phyloP scores from a whole-genome alignment of 2,888 invertebrate species.

The Bimastos eiseni region DNA sequence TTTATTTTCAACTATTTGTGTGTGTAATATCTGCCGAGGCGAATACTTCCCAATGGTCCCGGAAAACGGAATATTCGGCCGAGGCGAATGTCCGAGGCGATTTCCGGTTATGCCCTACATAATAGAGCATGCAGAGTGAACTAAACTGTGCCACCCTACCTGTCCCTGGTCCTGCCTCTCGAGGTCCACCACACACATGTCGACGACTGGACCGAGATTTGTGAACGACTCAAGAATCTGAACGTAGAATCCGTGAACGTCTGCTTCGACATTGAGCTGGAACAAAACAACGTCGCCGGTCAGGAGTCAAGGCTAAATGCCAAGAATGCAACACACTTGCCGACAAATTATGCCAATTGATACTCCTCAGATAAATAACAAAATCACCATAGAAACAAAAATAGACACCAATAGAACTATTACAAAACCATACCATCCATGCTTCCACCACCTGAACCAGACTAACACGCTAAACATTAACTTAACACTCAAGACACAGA shows the following conservation, averaged over 20 bases:
- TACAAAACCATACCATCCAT: background rate
- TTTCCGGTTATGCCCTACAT: too few relatives aligned
- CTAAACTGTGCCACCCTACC: conserved; percentile 66
- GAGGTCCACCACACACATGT: conserved; percentile 95
- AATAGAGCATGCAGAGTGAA: background rate
- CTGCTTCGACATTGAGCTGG: conserved; percentile 76
- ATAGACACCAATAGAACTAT: background rate
- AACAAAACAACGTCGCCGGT: conserved; percentile 44
- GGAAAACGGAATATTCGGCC: too few relatives aligned
- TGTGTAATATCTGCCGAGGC: too few relatives aligned
- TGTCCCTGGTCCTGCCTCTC: conserved; percentile 86
- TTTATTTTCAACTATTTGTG: too few relatives aligned
- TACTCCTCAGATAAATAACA: background rate
- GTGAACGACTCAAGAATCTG: conserved; percentile 94
- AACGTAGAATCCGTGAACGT: conserved; percentile 84
- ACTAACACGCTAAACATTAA: too few relatives aligned
- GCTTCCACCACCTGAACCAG: too few relatives aligned
- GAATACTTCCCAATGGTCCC: too few relatives aligned
- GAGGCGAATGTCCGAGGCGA: too few relatives aligned
- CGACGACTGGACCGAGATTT: conserved; percentile 94
- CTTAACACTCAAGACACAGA: too few relatives aligned
- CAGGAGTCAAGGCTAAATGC: background rate
- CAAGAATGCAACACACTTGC: background rate
- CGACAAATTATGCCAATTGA: background rate
- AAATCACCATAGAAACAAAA: background rate